Evolutionary conservation across 2,888 invertebrate species (phyloP).

Genomic region (Dryocosmus kuriphilus): DNA sequence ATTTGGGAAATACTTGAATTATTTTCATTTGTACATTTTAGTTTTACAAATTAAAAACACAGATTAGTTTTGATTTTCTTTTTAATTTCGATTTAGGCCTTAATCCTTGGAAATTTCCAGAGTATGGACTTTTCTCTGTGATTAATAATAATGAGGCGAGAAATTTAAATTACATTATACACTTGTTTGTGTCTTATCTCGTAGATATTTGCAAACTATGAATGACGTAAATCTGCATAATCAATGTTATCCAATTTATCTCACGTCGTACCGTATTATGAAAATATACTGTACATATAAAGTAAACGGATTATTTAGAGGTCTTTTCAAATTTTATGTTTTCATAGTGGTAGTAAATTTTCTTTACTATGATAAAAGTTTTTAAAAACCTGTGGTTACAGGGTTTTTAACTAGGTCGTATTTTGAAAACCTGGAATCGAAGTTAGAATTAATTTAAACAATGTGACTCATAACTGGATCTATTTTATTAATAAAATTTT

Average conservation of each 20-base stretch:
- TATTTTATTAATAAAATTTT: too few species aligned
- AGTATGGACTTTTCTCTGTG: neutral
- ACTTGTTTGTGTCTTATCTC: constrained; percentile 15
- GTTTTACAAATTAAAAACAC: neutral
- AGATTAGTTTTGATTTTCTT: too few species aligned
- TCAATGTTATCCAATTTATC: constrained; percentile 13
- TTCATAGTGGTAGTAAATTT: neutral
- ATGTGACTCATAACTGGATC: too few species aligned
- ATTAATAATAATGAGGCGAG: neutral
- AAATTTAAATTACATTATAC: constrained; percentile 22
- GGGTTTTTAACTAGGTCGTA: too few species aligned
- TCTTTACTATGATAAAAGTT: too few species aligned
- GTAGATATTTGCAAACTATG: constrained; percentile 24
- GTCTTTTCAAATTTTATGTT: constrained; percentile 3
- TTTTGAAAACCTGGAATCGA: too few species aligned
- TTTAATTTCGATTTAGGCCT: neutral
- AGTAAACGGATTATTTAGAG: constrained; percentile 13
- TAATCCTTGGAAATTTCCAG: neutral
- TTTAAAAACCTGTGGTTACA: too few species aligned
- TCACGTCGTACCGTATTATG: neutral
- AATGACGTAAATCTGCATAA: constrained; percentile 19
- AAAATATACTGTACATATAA: neutral
- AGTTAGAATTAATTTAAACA: too few species aligned
- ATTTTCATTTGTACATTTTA: neutral
- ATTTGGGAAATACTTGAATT: neutral